Percentiles rank a stretch among this genome's conserved stretches.
Evolutionary conservation across 2,797 vertebrate genomes (phyloP).

Genomic region (Enteromius fasciolatus): DNA sequence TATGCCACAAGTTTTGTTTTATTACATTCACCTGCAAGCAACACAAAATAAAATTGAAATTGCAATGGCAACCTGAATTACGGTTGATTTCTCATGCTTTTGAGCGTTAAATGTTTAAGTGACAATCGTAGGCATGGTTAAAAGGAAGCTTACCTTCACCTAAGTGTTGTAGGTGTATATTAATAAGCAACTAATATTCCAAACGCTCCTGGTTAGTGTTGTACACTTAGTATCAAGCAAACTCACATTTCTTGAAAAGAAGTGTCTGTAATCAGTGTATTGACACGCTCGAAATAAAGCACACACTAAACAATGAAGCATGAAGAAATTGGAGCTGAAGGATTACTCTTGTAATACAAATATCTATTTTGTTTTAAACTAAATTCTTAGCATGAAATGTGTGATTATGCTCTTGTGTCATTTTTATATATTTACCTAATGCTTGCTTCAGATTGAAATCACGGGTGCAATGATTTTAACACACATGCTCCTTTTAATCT

Average conservation of each 20-base stretch:
- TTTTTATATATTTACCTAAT: too few relatives aligned
- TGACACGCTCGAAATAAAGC: background rate
- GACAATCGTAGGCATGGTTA: background rate
- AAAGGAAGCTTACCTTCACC: background rate
- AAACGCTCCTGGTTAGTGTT: background rate
- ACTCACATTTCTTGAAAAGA: background rate
- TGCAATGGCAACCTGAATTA: background rate
- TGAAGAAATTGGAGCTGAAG: background rate
- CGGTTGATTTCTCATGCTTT: background rate
- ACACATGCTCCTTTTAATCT: background rate
- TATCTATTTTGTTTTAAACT: background rate
- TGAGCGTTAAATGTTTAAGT: background rate
- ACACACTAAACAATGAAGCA: too few relatives aligned
- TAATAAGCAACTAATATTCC: background rate
- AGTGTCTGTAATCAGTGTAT: background rate
- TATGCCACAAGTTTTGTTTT: background rate
- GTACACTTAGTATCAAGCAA: background rate
- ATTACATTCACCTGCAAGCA: background rate
- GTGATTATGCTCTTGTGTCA: background rate
- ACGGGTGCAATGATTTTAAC: background rate
- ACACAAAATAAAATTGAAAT: background rate
- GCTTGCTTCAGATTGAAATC: background rate
- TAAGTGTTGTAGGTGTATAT: background rate
- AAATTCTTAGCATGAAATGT: background rate
- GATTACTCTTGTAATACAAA: background rate